Base-by-base conservation (phyloP, 2,888 invertebrate species). In the Trichogramma evanescens region DNA sequence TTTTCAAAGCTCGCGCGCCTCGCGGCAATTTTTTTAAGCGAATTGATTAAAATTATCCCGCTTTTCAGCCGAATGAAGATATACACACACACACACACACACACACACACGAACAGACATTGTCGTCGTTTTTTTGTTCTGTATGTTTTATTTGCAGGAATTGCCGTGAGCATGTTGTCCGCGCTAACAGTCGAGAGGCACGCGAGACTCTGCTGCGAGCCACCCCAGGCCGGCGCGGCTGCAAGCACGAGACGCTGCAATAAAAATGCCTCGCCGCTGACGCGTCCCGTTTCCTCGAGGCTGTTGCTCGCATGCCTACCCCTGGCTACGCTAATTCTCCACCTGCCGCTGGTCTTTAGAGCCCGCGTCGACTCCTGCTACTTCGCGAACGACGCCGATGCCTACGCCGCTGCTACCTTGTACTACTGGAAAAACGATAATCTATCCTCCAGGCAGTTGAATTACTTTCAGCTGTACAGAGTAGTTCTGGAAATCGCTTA, bases 81-180 rank as follows among this genome's bases (percentile, higher is more conserved):
- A 26, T 26, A 26, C 26, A 26, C 26, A 26, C 26, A 2, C 26
- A 2, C 26, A 26, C 26, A 26, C n/a, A n/a, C n/a, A 26, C 26
- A 26, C 26, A 26, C 26, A 2, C 26, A 2, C 26, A 26, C 26
- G n/a, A n/a, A 26, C 26, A 26, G 26, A 26, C 26, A 26, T 26
- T 26, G 26, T 26, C 26, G 26, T 26, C 26, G 26, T 2, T 26
- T 26, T 26, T 26, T 26, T 26, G 1, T 26, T 26, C 26, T 26
- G 26, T 26, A 26, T 26, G 26, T 26, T 26, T 26, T 26, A 26
- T 26, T 65, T 65, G 8, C 76, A 82, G 84, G 89, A 45, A 84
- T 87, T n/a, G 88, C 89, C 58, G 89, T 89, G 3, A 84, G 89
- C 83, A 86, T 89, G 85, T 82, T 89, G 9, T 79, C 89, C 56